These are phyloP conservation scores for Frankliniella fusca DNA, from an alignment of 2,888 invertebrate genomes.

Conservation along the genomic window DNA sequence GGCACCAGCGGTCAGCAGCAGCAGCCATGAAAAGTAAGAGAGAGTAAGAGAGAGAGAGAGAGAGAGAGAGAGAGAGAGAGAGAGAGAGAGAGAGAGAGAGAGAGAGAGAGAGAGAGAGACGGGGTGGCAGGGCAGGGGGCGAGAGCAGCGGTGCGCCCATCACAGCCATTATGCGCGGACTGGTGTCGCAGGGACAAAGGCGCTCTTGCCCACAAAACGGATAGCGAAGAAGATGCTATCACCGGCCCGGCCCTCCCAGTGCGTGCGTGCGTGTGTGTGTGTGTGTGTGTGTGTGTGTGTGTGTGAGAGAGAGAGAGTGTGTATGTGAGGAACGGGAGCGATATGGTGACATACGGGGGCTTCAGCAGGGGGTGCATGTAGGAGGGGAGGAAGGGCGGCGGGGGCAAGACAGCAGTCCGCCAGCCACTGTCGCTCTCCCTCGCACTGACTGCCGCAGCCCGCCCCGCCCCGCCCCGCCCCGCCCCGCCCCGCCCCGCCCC, in stretches of 20 bases:
- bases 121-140: background rate
- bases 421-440: background rate
- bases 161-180: background rate
- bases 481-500: no score
- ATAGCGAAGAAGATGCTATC: background rate
- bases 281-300: background rate
- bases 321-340: constrained; percentile 2
- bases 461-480: no score
- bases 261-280: background rate
- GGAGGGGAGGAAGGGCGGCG: background rate
- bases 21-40: no score
- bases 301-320: background rate
- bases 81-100: background rate
- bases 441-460: no score
- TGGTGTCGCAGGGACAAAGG: background rate
- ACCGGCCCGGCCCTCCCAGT: background rate
- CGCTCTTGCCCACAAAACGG: background rate
- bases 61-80: background rate
- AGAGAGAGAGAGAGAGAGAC: background rate
- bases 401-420: background rate
- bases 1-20: no score
- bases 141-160: background rate
- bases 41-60: no score
- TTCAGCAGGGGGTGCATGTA: background rate
- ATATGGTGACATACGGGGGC: background rate